Percentiles rank a stretch among this genome's conserved stretches.
Evolutionary conservation across 2,113 vertebrate genomes (phyloP).

Genomic region (Coturnix japonica): DNA sequence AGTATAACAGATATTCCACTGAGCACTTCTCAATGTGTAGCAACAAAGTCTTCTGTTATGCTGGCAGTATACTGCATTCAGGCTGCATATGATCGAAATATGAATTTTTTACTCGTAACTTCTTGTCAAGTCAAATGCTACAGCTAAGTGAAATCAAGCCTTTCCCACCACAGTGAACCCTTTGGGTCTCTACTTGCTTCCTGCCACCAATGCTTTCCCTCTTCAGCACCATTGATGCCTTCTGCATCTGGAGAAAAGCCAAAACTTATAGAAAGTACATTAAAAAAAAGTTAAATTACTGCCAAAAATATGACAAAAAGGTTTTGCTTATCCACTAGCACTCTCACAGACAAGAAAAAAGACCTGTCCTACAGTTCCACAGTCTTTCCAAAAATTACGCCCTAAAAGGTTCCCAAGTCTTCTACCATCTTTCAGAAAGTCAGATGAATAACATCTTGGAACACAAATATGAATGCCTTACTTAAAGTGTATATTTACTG

Average conservation of each 20-base stretch:
- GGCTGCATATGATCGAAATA: background rate
- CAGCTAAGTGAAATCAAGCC: background rate
- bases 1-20: background rate
- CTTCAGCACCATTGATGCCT: background rate
- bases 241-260: background rate
- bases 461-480: background rate
- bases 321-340: background rate
- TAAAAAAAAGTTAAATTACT: background rate
- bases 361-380: background rate
- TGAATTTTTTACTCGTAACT: background rate
- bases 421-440: background rate
- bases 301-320: background rate
- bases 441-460: background rate
- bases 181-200: background rate
- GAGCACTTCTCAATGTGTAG: fast-evolving
- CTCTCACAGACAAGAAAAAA: fast-evolving
- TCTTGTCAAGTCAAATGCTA: background rate
- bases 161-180: background rate
- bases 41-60: background rate
- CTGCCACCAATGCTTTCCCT: background rate
- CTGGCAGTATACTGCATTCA: fast-evolving
- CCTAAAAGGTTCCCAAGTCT: background rate
- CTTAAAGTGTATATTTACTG: background rate
- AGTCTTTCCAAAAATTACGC: background rate
- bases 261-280: background rate